Percentiles rank a stretch among this genome's conserved stretches.
Evolutionary conservation across 2,113 vertebrate genomes (phyloP).

Genomic region (Thalassarche chlororhynchos): DNA sequence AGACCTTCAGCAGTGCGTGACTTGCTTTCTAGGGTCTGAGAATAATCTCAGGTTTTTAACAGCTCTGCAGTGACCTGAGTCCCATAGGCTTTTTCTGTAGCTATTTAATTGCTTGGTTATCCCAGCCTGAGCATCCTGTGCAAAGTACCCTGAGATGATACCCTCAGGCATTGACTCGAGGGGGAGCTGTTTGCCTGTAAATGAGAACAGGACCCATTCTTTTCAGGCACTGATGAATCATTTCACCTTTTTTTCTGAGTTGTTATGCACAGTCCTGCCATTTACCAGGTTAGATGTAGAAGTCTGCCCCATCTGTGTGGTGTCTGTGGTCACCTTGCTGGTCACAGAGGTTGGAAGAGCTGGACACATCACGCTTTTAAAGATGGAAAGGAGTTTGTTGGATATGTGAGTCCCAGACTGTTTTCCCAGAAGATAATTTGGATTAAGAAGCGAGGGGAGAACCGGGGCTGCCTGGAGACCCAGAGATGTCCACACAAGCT

Average conservation of each 20-base stretch:
- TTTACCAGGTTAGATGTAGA: background rate
- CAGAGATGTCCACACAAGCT: background rate
- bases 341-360: background rate
- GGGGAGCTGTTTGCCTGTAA: background rate
- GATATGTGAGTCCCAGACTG: background rate
- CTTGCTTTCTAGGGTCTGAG: background rate
- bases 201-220: background rate
- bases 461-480: background rate
- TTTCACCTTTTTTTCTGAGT: background rate
- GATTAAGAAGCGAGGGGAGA: background rate
- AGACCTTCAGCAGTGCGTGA: background rate
- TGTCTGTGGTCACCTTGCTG: background rate
- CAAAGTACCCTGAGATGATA: background rate
- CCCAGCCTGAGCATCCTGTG: background rate
- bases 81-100: background rate
- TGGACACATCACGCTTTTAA: background rate
- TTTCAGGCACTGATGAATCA: background rate
- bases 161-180: background rate
- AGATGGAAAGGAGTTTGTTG: background rate
- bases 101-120: background rate
- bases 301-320: fast-evolving
- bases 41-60: background rate
- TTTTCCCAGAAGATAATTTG: background rate
- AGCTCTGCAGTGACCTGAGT: fast-evolving
- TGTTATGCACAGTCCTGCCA: background rate